Base-by-base conservation (phyloP, 1,140 invertebrate species). In the Drosophila punjabiensis region DNA sequence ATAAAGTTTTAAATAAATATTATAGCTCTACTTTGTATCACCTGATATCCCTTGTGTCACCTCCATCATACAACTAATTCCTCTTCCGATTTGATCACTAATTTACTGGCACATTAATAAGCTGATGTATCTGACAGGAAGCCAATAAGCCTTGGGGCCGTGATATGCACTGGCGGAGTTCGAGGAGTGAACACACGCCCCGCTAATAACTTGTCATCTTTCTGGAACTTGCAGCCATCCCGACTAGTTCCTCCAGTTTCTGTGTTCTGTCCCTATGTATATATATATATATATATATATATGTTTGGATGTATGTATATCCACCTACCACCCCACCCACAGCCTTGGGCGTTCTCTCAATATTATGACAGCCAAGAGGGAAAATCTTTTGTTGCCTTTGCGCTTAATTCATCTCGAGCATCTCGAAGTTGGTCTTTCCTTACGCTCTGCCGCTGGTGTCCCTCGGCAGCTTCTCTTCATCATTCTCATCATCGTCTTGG, bases 131-230 rank as follows among this genome's bases (percentile, higher is more conserved):
- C 68, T 74, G 68, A 74, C 55, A 74, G 70, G 47, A 73, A 73
- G 68, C 45, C 35, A 47, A 60, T 61, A 73, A 73, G 37, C 45
- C 70, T n/a, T n/a, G n/a, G n/a, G 37, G 24, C 50, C 62, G 5
- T 69, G 18, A 56, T 32, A 24, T 28, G 48, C 48, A 71, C 13
- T 24, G 39, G 16, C 39, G 30, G 4, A 24, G 41, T 35, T 41
- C 14, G 50, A 55, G 68, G 24, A 47, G 59, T 52, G 68, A 58
- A 41, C 76, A 59, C 74, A 81, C 66, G 74, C 61, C 66, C 30
- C 45, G 69, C 78, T 79, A 85, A 88, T 89, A 88, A 90, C 81
- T 88, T 90, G 86, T 88, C 86, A 73, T 81, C 78, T 88, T 75
- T 60, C 45, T 48, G 41, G 59, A 78, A 74, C 53, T 76, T 32